Evolutionary conservation across 2,797 vertebrate genomes (phyloP), one percentile per base, ranked within the genome.

Genomic region (Hemibagrus guttatus): DNA sequence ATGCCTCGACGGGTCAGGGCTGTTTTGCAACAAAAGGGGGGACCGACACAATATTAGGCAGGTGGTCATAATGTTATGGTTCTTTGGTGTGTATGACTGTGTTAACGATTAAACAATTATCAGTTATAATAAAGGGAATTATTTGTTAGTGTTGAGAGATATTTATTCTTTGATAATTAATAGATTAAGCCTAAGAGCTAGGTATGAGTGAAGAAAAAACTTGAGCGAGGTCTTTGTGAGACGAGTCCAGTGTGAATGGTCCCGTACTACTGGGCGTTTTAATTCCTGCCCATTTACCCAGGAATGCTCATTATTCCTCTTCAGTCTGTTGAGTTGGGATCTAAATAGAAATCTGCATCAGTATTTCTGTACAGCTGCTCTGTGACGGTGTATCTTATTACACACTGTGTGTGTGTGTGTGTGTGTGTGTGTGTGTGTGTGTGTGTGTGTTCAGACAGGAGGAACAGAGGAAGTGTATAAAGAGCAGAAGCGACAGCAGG

Each of bases 391-490:
- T 52, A 6, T 16, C 6, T 16, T n/a, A 1, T 14, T 74, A 68
- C 28, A 31, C 63, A 28, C 12, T 68, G 28, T 68, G 35, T 71
- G 11, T 31, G 21, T 8, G 63, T 26, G 42, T 31, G 11, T 66
- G 63, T 35, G 59, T 59, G 82, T 74, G 6, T 9, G 31, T 39
- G 21, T 72, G 42, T 75, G 26, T 75, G 72, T 75, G 46, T 83
- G 13, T 84, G 71, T 68, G 54, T 54, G 46, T 66, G 2, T 17
- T 17, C 87, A 98, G 97, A 96, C 98, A 13, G 97, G 97, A 83
- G 97, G 97, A 76, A 97, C 96, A 5, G 97, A 98, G 86, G 97
- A 98, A 88, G 97, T 97, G 13, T 96, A 97, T 91, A 97, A 97
- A 88, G 97, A 98, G 85, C 96, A 96, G 86, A 96, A 96, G 84